phyloP scores from a whole-genome alignment of 2,113 vertebrate genomes.

The Agelaius phoeniceus region DNA sequence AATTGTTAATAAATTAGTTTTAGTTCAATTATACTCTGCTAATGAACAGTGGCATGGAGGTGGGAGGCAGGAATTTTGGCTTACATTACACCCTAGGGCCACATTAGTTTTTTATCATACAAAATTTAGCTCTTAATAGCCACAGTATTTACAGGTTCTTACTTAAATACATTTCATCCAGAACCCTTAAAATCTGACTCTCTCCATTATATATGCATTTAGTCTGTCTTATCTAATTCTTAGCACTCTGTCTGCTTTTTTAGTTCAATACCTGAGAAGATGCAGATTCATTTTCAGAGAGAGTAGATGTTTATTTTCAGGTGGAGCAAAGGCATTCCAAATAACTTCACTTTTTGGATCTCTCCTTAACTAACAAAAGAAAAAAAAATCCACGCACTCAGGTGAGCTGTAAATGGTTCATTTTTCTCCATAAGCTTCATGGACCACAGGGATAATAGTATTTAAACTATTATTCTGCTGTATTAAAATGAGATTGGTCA shows the following conservation, averaged over 20 bases:
- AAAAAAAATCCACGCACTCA: not conserved
- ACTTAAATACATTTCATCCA: not conserved
- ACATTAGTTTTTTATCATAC: not conserved
- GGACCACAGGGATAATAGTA: not conserved
- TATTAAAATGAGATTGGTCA: not conserved
- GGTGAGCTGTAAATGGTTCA: not conserved
- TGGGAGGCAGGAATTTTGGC: not conserved
- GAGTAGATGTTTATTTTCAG: not conserved
- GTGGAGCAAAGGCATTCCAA: not conserved
- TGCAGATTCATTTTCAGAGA: not conserved
- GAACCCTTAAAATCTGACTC: not conserved
- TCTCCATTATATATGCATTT: not conserved
- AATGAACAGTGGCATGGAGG: not conserved
- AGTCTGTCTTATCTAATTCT: not conserved
- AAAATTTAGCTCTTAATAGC: not conserved
- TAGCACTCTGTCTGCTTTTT: not conserved
- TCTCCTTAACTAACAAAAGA: not conserved
- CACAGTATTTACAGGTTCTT: not conserved
- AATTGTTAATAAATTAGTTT: not conserved
- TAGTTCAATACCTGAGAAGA: not conserved
- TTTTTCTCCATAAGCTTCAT: not conserved
- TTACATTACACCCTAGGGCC: not conserved
- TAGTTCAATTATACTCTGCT: not conserved
- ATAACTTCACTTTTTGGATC: not conserved
- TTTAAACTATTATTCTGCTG: not conserved